These are phyloP conservation scores for Drosophila jambulina DNA, from an alignment of 1,140 invertebrate species.

Conservation along the genomic window DNA sequence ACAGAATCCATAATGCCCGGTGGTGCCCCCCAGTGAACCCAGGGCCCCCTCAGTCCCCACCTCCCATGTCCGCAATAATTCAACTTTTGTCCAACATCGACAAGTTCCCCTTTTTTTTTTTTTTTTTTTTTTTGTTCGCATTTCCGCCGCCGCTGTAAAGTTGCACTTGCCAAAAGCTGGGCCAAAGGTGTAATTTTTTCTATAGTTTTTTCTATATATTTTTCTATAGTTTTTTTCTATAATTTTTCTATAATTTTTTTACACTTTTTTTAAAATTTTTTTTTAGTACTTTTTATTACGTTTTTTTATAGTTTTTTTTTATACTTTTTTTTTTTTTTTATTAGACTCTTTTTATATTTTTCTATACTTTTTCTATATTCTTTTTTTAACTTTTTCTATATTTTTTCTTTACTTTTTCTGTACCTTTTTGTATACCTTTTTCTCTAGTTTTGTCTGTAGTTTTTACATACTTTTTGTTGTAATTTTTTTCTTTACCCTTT, in stretches of 20 bases:
- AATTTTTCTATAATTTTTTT: neutral
- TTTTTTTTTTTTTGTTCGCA: neutral
- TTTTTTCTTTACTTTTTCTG: neutral
- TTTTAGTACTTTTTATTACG: too few species aligned
- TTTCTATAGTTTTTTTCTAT: neutral
- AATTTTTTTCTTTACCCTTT: neutral
- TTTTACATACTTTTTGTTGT: neutral
- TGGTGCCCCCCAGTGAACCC: neutral
- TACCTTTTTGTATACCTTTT: neutral
- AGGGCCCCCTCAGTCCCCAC: neutral
- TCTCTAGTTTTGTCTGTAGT: neutral
- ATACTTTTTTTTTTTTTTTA: neutral
- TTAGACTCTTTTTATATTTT: too few species aligned
- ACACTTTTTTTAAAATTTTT: too few species aligned
- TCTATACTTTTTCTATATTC: neutral
- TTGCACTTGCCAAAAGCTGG: constrained; percentile 21
- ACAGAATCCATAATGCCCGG: constrained; percentile 33
- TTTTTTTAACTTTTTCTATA: neutral
- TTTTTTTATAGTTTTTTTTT: neutral
- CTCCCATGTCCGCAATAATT: constrained; percentile 30
- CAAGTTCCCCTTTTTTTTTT: constrained; percentile 8
- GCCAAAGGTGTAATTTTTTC: constrained; percentile 38
- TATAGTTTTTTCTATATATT: neutral
- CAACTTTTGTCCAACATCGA: constrained; percentile 46
- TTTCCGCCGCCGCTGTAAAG: constrained; percentile 13